phyloP scores from a whole-genome alignment of 1,140 invertebrate species.

The Pseudomyrmex sp. region DNA sequence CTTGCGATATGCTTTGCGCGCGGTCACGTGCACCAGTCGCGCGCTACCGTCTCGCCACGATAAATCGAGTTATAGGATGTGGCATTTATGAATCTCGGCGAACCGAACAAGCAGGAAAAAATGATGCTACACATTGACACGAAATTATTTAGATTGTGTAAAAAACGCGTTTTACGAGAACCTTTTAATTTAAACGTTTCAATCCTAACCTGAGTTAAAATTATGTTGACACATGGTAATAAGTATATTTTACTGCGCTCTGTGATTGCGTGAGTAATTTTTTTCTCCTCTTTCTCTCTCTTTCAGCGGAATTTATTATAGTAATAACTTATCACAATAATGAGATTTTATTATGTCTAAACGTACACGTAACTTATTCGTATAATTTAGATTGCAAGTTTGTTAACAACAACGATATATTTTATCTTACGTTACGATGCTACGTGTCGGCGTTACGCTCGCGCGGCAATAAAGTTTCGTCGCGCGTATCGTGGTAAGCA shows the following conservation, averaged over 20 bases:
- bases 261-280: neutral
- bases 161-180: too few species aligned
- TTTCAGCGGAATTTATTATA: neutral
- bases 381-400: constrained; percentile 9
- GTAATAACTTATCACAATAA: neutral
- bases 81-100: constrained; percentile 12
- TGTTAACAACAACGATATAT: neutral
- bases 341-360: neutral
- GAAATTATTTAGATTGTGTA: too few species aligned
- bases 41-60: constrained; percentile 41
- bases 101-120: constrained; percentile 38
- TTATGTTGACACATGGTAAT: constrained; percentile 1
- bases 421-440: constrained; percentile 1
- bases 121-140: neutral
- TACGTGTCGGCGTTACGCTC: neutral
- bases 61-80: constrained; percentile 41
- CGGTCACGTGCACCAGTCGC: constrained; percentile 60
- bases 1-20: constrained; percentile 48
- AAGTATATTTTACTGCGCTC: neutral
- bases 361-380: neutral
- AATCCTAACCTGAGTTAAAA: too few species aligned
- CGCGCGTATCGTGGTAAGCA: constrained; percentile 8
- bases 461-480: constrained; percentile 29
- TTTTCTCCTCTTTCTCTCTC: neutral
- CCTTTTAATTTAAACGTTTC: too few species aligned